Evolutionary conservation across 2,797 vertebrate genomes (phyloP), one percentile per base, ranked within the genome.

Genomic region (Enteromius fasciolatus): DNA sequence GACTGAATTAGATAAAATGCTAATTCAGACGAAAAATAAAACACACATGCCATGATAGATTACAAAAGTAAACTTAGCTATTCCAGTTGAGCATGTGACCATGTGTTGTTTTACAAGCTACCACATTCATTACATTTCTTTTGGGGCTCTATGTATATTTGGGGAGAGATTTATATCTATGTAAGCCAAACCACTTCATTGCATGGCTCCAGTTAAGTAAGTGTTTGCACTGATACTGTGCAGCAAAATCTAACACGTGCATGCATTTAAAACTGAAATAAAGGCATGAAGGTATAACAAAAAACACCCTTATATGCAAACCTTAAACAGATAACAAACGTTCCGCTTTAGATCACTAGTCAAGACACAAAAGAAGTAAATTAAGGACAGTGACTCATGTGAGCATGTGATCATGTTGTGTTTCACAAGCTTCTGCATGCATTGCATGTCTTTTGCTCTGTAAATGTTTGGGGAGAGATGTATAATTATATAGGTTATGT

Each of bases 31-130:
- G 14, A 57, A 63, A 31, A 20, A 44, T n/a, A 5, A 10, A 73
- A 57, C 28, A 74, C 9, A 7, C 48, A 52, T 31, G 25, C 50
- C 39, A 3, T 15, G 36, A 8, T 41, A n/a, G 20, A 44, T 11
- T 10, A 68, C 70, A 61, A 80, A 72, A 46, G 66, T 64, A 66
- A 63, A 81, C 64, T 52, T 15, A 39, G 66, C 72, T 70, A 64
- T 76, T 84, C 78, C 70, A 84, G 63, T 3, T n/a, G 57, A 66
- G 14, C 78, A 76, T 39, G 64, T 81, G 78, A 80, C 78, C 25
- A 48, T 2, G 25, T 52, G 73, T 69, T 76, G 78, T 80, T 76
- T 39, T 63, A 80, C 76, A 54, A 76, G 28, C 54, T 54, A 31
- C 50, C 61, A n/a, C 20, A 36, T 64, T 74, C 36, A n/a, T 31